A percentile compares a stretch with the other conserved stretches of the same genome.
Evolutionary conservation across 1,140 invertebrate genomes (phyloP).

Genomic region (Piezodorus guildinii): DNA sequence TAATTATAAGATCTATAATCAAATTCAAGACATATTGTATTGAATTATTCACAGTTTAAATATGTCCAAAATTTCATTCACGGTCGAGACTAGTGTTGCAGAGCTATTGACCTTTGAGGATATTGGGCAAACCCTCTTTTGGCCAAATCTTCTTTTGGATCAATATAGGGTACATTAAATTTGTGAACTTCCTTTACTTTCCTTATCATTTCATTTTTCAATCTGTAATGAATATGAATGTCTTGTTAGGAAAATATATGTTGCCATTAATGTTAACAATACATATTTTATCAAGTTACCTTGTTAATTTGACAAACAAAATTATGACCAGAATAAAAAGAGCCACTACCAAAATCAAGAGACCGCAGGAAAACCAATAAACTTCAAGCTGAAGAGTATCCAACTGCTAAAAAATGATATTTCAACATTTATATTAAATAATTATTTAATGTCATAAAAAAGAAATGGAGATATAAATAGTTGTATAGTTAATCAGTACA

Average conservation of each 20-base stretch:
- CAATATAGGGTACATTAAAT: constrained; percentile 7
- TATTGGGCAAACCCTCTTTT: constrained; percentile 2
- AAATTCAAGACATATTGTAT: no score
- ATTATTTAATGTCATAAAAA: no score
- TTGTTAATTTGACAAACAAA: not conserved
- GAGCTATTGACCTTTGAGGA: not conserved
- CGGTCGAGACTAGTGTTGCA: not conserved
- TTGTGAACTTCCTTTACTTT: constrained; percentile 12
- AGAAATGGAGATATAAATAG: no score
- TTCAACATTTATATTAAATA: no score
- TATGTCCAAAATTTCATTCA: no score
- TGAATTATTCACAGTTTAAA: no score
- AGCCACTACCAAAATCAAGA: not conserved
- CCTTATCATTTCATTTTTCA: not conserved
- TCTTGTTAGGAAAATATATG: not conserved
- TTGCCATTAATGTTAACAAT: not conserved
- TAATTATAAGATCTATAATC: no score
- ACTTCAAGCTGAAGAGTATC: not conserved
- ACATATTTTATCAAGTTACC: not conserved
- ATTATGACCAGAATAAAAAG: constrained; percentile 1
- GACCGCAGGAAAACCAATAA: not conserved
- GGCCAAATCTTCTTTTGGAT: constrained; percentile 7
- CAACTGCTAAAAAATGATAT: not conserved
- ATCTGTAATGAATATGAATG: not conserved
- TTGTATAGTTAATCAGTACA: no score